Percentiles rank a stretch among this genome's conserved stretches.
Evolutionary conservation across 1,140 invertebrate genomes (phyloP).

Genomic region (Delia radicum): DNA sequence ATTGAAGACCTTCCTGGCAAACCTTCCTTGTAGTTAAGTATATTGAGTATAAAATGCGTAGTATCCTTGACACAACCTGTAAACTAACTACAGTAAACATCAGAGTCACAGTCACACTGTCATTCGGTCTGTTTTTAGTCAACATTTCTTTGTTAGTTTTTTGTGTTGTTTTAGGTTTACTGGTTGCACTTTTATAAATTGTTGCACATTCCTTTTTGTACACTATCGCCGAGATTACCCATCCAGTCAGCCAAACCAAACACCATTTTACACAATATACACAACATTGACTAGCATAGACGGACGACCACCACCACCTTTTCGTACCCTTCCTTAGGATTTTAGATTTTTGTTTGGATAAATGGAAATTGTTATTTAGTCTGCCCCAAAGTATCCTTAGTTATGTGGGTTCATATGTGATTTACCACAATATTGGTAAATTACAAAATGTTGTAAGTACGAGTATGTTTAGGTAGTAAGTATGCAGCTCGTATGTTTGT

Average conservation of each 20-base stretch:
- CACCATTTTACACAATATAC: too few relatives aligned
- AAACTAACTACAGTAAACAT: not conserved
- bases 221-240: too few relatives aligned
- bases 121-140: not conserved
- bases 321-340: not conserved
- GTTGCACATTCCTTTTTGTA: not conserved
- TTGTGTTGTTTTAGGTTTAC: not conserved
- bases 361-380: not conserved
- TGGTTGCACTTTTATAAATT: slow-evolving; percentile 1
- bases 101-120: not conserved
- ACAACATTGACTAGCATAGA: too few relatives aligned
- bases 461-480: not conserved
- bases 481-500: not conserved
- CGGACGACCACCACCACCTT: not conserved
- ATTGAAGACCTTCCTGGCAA: too few relatives aligned
- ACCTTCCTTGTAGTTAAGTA: not conserved
- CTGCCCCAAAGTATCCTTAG: not conserved
- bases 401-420: not conserved
- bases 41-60: not conserved
- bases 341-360: not conserved
- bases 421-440: slow-evolving; percentile 4
- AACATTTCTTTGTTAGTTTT: not conserved
- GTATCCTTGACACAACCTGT: not conserved
- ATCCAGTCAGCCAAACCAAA: too few relatives aligned
- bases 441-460: not conserved